These are phyloP conservation scores for Acipenser ruthenus DNA, from an alignment of 2,797 vertebrate species.

Conservation along the genomic window DNA sequence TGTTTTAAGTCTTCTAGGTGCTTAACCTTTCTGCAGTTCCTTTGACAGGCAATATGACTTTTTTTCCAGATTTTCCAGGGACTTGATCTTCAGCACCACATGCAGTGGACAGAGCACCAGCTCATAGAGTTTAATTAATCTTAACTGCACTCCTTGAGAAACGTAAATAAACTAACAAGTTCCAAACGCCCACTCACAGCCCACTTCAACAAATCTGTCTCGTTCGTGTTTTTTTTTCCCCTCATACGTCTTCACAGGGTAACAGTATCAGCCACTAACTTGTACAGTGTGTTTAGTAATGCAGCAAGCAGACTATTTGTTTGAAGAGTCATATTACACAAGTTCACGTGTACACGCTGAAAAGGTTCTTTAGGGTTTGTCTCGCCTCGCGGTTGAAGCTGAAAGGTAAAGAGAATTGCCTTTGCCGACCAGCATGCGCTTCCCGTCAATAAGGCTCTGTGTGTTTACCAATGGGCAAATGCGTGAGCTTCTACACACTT, in stretches of 20 bases:
- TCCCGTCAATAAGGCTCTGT: too few species aligned
- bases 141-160: too few species aligned
- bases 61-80: neutral
- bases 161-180: too few species aligned
- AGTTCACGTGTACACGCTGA: too few species aligned
- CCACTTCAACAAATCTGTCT: too few species aligned
- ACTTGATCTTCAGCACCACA: constrained; percentile 19
- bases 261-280: too few species aligned
- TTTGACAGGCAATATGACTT: neutral
- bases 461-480: neutral
- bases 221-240: too few species aligned
- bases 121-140: neutral
- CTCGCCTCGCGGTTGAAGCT: constrained; percentile 34
- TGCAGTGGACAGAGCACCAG: constrained; percentile 14
- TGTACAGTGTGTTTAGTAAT: too few species aligned
- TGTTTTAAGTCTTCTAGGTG: constrained; percentile 17
- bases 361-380: neutral
- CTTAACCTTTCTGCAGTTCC: constrained; percentile 13
- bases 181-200: too few species aligned
- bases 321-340: too few species aligned
- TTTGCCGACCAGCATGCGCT: neutral
- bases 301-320: too few species aligned
- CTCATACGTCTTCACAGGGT: too few species aligned
- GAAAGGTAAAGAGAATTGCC: constrained; percentile 13
- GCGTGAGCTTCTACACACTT: neutral